Evolutionary conservation across 2,113 vertebrate species (phyloP), one percentile per base, ranked within the genome.

Genomic region (Chionodraco myersi): DNA sequence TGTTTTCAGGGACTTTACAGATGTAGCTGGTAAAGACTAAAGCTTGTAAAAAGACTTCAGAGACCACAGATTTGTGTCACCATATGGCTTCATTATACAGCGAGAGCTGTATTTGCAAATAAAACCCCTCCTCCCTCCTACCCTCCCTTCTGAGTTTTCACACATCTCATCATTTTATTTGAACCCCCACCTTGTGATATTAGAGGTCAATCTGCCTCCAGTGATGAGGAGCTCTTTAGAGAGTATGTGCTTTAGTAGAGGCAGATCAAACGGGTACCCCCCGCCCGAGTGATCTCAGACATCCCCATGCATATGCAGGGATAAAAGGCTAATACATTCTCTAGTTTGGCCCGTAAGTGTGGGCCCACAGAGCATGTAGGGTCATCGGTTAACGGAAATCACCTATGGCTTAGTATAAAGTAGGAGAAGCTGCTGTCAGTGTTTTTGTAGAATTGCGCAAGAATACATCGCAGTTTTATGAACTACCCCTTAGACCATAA

Each of bases 21-120:
- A 89, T 91, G 88, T 91, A 89, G 86, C 88, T 83, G 84, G 86
- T 93, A 89, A 90, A 92, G 81, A 92, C 64, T 88, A 86, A 85
- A 86, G 89, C 92, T 92, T 91, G 92, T 94, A 89, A 93, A 90
- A 93, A 91, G 76, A 90, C 93, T 92, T 89, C 69, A 87, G 90
- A 91, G 91, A 89, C 86, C 74, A 52, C 81, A 84, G 90, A 92
- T 92, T 92, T 93, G 91, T 91, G 86, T 82, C 90, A 89, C 91
- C 91, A 92, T 94, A 93, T 92, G 92, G 88, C 87, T 88, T 89
- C 84, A 93, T 92, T 90, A 92, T 89, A 86, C 79, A 79, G 77
- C 36, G 36, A 77, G 85, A 62, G 78, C 84, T 64, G 69, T 71
- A 82, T 89, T 90, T 75, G 77, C 60, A 88, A 74, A 76, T 78